Evolutionary conservation across 2,113 vertebrate genomes (phyloP), one percentile per base, ranked within the genome.

Genomic region (Thunnus thynnus): DNA sequence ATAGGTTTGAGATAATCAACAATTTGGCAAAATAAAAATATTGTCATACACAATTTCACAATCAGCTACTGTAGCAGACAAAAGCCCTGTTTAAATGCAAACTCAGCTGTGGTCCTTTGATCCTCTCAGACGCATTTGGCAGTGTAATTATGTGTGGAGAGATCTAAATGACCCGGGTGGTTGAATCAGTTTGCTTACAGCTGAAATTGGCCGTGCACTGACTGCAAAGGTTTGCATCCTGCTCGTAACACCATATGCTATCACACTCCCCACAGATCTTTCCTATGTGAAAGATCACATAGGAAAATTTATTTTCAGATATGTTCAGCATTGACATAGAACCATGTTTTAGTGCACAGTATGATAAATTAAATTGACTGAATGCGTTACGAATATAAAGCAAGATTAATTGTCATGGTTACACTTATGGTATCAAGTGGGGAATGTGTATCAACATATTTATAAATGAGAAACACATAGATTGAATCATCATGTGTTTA

Each of bases 151-250:
- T 52, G 60, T 67, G 70, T 52, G 47, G 10, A 2, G 75, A 65
- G 63, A 69, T 70, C 36, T 66, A 46, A 72, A 66, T 65, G 57
- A 75, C 65, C 65, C 78, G 30, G 69, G 30, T 64, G 47, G 60
- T 30, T 54, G 63, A 83, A 73, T 70, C 55, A 36, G 54, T 41
- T 62, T 74, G 73, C 72, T 78, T 72, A 75, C 73, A 20, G 1
- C 74, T 75, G 22, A 73, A 69, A 78, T 16, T 77, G 52, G 20
- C 36, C 20, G 20, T 22, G 67, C n/a, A 52, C 55, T 64, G n/a
- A 27, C 11, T 30, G 52, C 61, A 76, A 60, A 25, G 50, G 41
- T 63, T 36, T 64, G 54, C 50, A 55, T 75, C 20, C 55, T 62
- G 65, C 44, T 75, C 54, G 70, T 44, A 60, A 13, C 16, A 50